These are phyloP conservation scores for Stegana nigrithorax DNA, from an alignment of 2,888 invertebrate genomes.

Conservation along the genomic window DNA sequence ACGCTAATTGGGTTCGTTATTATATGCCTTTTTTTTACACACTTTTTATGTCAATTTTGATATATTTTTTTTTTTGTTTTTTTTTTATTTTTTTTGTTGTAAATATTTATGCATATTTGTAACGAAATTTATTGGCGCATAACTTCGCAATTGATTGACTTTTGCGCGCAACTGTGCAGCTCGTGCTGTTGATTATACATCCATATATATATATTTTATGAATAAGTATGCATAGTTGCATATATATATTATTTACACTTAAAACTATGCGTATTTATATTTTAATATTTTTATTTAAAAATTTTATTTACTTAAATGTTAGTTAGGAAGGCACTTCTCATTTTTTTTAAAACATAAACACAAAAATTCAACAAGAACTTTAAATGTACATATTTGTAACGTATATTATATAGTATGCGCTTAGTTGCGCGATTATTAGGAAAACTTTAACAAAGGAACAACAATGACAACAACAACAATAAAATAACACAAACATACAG, in stretches of 20 bases:
- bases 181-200: too few species aligned
- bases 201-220: neutral
- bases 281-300: slow-evolving; percentile 4
- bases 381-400: slow-evolving; percentile 7
- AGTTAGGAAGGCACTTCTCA: slow-evolving; percentile 56
- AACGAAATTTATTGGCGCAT: neutral
- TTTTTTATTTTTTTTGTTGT: neutral
- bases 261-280: neutral
- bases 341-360: slow-evolving; percentile 37
- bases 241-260: neutral
- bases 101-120: neutral
- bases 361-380: slow-evolving; percentile 20
- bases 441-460: neutral
- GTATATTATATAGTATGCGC: neutral
- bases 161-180: slow-evolving; percentile 5
- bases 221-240: neutral
- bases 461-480: too few species aligned
- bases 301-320: slow-evolving; percentile 40
- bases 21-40: neutral
- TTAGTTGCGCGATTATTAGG: neutral
- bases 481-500: neutral
- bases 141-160: neutral
- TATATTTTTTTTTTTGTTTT: too few species aligned
- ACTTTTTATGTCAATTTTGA: too few species aligned
- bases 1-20: neutral